These are phyloP conservation scores for Acanthacorydalis orientalis DNA, from an alignment of 2,888 invertebrate species.

Conservation along the genomic window DNA sequence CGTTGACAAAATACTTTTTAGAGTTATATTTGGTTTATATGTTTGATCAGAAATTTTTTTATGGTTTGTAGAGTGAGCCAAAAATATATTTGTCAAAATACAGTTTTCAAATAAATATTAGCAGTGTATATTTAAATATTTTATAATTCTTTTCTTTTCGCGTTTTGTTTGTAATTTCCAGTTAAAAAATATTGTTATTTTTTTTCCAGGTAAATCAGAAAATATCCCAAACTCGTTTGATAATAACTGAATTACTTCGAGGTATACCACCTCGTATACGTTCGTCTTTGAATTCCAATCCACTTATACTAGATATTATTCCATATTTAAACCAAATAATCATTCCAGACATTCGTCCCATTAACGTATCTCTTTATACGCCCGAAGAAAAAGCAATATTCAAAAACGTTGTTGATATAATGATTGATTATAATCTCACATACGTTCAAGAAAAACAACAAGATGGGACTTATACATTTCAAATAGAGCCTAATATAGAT, in stretches of 20 bases:
- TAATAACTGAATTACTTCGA: constrained; percentile 39
- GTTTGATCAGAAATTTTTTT: too few relatives aligned
- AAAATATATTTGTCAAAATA: too few relatives aligned
- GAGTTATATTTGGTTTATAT: too few relatives aligned
- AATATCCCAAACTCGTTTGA: constrained; percentile 29
- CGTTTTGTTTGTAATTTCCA: neutral
- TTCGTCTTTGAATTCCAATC: constrained; percentile 24
- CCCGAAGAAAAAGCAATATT: constrained; percentile 53
- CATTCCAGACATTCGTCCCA: constrained; percentile 57
- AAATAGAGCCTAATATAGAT: constrained; percentile 66
- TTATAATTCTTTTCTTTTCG: neutral
- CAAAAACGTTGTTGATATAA: constrained; percentile 52
- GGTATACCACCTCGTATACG: constrained; percentile 41
- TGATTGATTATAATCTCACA: constrained; percentile 79
- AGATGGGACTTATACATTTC: constrained; percentile 61
- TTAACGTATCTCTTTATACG: constrained; percentile 54
- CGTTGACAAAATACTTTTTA: too few relatives aligned
- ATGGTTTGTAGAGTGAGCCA: too few relatives aligned
- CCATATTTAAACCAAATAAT: constrained; percentile 56
- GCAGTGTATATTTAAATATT: neutral
- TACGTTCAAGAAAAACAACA: constrained; percentile 62
- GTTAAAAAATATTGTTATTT: constrained; percentile 5
- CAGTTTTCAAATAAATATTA: too few relatives aligned
- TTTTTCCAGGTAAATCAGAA: constrained; percentile 37
- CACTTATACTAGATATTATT: constrained; percentile 49